These are phyloP conservation scores for Drosophila testacea DNA, from an alignment of 2,888 invertebrate species.

Conservation along the genomic window DNA sequence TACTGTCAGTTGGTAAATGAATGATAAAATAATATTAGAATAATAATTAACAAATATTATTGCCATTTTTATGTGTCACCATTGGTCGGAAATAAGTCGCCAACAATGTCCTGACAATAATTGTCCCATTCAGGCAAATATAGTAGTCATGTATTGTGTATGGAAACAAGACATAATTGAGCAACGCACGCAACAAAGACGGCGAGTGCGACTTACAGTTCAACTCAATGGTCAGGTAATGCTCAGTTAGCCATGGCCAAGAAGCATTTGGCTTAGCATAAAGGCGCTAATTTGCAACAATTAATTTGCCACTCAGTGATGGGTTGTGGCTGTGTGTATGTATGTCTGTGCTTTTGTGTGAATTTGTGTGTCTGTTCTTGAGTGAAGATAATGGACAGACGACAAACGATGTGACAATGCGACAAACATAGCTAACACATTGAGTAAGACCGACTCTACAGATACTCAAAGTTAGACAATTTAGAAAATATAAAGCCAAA, in stretches of 20 bases:
- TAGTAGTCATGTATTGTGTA: constrained; percentile 37
- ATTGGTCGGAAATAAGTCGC: background rate
- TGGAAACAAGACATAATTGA: constrained; percentile 47
- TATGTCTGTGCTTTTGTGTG: background rate
- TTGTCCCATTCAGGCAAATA: constrained; percentile 31
- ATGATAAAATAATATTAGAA: too few species aligned
- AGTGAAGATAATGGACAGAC: constrained; percentile 15
- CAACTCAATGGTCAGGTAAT: constrained; percentile 42
- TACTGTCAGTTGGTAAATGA: background rate
- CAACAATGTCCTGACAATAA: constrained; percentile 28
- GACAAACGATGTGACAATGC: constrained; percentile 43
- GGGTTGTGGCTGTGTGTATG: constrained; percentile 3
- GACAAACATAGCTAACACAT: background rate
- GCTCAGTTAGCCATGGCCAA: constrained; percentile 41
- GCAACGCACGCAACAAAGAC: constrained; percentile 55
- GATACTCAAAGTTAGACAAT: background rate
- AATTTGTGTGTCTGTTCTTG: background rate
- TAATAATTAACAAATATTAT: too few species aligned
- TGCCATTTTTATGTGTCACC: background rate
- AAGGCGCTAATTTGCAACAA: constrained; percentile 79
- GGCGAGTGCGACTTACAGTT: background rate
- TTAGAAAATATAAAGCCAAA: too few species aligned
- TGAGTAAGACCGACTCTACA: background rate
- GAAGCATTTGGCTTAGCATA: constrained; percentile 51
- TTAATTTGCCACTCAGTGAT: constrained; percentile 56